A percentile compares a stretch with the other conserved stretches of the same genome.
Conservation (phyloP, 2,113 vertebrate species). For the Ia io region DNA sequence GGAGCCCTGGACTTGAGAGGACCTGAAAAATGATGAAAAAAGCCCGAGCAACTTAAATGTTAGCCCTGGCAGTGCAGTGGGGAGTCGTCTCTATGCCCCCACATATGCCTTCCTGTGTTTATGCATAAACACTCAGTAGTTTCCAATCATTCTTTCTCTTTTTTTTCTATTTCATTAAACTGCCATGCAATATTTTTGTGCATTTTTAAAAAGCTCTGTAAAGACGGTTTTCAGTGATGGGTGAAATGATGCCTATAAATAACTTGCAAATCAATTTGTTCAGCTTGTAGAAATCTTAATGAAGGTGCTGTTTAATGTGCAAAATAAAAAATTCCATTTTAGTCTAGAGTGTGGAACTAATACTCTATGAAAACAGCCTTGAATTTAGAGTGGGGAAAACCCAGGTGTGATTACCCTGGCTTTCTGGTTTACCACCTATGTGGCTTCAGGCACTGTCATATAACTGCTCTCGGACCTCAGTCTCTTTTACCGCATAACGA, state of each 20-base stretch:
- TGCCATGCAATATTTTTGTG: constrained; percentile 39
- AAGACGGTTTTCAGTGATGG: constrained; percentile 46
- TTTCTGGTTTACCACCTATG: neutral
- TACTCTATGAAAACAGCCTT: neutral
- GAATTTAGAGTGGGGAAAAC: neutral
- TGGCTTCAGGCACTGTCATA: neutral
- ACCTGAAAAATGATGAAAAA: neutral
- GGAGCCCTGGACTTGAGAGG: neutral
- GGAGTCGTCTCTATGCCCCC: neutral
- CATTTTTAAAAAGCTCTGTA: constrained; percentile 33
- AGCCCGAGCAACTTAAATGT: neutral
- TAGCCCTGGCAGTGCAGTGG: neutral
- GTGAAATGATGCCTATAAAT: constrained; percentile 74
- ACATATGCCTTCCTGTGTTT: neutral
- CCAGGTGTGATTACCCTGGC: neutral
- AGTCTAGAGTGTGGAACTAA: neutral
- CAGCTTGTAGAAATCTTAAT: constrained; percentile 43
- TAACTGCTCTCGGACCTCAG: neutral
- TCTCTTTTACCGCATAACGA: neutral
- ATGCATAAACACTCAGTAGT: neutral
- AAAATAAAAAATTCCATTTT: constrained; percentile 44
- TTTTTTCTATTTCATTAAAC: constrained; percentile 43
- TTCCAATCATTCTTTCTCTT: neutral
- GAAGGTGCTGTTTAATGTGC: constrained; percentile 55
- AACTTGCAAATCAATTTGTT: constrained; percentile 65